Conservation (phyloP, 2,888 invertebrate genomes). For the Heteropelma amictum region DNA sequence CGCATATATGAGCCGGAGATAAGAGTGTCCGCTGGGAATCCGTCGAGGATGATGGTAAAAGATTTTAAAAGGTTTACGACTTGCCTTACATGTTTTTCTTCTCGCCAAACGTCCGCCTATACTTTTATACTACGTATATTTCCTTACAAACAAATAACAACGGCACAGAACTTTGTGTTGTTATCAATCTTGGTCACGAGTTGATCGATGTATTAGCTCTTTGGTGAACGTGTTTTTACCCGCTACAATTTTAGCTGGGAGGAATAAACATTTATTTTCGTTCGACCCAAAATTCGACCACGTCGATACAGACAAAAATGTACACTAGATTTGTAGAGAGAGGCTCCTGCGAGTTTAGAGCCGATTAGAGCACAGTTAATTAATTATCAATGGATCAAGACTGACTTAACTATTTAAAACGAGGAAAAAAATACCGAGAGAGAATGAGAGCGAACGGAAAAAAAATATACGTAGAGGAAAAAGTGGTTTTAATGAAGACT, state of each 20-base stretch:
- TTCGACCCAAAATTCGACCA: no score
- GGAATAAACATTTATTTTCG: no score
- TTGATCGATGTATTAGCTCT: no score
- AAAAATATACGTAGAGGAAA: not conserved
- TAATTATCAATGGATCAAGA: constrained; percentile 37
- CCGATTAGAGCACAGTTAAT: constrained; percentile 22
- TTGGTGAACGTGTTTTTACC: no score
- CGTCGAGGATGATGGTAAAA: constrained; percentile 68
- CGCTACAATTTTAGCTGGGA: no score
- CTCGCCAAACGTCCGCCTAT: no score
- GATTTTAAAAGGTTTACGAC: constrained; percentile 68
- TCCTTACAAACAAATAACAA: no score
- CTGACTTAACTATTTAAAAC: constrained; percentile 25
- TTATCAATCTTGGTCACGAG: no score
- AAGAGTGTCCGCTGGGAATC: constrained; percentile 70
- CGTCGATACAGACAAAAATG: not conserved
- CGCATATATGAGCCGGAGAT: constrained; percentile 63
- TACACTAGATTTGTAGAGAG: not conserved
- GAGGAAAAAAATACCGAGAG: not conserved
- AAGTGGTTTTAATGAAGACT: constrained; percentile 18
- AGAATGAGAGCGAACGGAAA: not conserved
- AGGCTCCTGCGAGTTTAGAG: not conserved
- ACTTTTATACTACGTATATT: no score
- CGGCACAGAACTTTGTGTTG: not conserved
- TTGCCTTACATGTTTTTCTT: constrained; percentile 16